Percentiles rank a stretch among this genome's conserved stretches.
Conservation (phyloP, 64 coral and sea anemone genomes). For the Dendronephthya gigantea region DNA sequence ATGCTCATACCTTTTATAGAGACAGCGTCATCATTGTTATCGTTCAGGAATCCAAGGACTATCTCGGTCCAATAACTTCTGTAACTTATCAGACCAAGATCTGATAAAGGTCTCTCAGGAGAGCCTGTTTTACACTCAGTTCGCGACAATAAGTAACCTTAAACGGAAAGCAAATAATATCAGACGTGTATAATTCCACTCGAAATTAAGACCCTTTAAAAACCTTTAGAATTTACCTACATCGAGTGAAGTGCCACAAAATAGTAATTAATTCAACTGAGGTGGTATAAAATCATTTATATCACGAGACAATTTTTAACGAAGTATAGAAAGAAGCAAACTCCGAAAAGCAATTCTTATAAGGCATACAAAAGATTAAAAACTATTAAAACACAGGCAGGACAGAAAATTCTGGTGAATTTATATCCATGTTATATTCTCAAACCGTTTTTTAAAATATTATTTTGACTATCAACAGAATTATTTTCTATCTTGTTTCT, state of each 20-base stretch:
- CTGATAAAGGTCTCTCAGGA: constrained; percentile 90
- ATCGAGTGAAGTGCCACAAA: neutral
- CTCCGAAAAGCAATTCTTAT: no score
- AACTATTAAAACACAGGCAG: no score
- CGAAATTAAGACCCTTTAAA: neutral
- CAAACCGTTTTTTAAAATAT: no score
- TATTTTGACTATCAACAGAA: no score
- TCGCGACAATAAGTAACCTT: constrained; percentile 88
- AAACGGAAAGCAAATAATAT: neutral
- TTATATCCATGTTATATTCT: no score
- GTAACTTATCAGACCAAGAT: constrained; percentile 94
- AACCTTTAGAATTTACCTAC: neutral
- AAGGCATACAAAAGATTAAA: no score
- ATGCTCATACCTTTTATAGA: constrained; percentile 87
- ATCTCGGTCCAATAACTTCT: constrained; percentile 94
- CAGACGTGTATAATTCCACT: no score
- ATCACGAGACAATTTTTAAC: no score
- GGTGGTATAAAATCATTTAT: no score
- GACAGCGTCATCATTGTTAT: constrained; percentile 53
- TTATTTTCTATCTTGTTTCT: no score
- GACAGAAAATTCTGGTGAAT: no score
- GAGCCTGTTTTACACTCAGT: constrained; percentile 84
- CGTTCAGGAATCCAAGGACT: constrained; percentile 62
- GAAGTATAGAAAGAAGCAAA: no score
- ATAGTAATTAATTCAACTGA: neutral